Evolutionary conservation across 2,888 invertebrate genomes (phyloP).

Genomic region (Frankliniella fusca): DNA sequence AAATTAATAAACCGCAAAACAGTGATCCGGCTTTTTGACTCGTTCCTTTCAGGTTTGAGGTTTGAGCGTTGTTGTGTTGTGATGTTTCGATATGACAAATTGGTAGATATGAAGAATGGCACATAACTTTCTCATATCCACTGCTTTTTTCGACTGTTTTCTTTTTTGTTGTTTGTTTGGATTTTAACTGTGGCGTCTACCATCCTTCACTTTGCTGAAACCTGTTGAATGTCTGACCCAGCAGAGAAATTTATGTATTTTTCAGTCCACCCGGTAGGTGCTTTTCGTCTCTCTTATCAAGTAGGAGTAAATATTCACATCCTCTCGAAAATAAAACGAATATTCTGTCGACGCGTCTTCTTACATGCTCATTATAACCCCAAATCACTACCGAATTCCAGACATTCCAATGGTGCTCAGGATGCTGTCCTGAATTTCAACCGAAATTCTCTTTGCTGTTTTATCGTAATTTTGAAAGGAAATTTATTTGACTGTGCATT

Average conservation of each 20-base stretch:
- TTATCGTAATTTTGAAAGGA: no score
- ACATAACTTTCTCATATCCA: background rate
- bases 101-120: background rate
- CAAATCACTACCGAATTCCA: background rate
- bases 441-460: background rate
- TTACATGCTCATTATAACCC: background rate
- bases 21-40: no score
- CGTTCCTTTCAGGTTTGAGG: no score
- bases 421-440: background rate
- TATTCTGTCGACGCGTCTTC: background rate
- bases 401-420: background rate
- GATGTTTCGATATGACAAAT: background rate
- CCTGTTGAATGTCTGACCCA: background rate
- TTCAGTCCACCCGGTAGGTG: no score
- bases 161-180: conserved; percentile 17
- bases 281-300: no score
- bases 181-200: conserved; percentile 3
- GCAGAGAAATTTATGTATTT: no score
- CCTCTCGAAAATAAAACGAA: no score
- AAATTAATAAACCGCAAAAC: no score
- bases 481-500: no score
- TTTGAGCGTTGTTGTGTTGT: background rate
- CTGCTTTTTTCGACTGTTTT: background rate
- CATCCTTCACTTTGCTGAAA: background rate
- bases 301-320: no score